A percentile compares a stretch with the other conserved stretches of the same genome.
These are phyloP conservation scores for Neelides folsomi DNA, from an alignment of 2,888 invertebrate genomes.

Conservation along the genomic window DNA sequence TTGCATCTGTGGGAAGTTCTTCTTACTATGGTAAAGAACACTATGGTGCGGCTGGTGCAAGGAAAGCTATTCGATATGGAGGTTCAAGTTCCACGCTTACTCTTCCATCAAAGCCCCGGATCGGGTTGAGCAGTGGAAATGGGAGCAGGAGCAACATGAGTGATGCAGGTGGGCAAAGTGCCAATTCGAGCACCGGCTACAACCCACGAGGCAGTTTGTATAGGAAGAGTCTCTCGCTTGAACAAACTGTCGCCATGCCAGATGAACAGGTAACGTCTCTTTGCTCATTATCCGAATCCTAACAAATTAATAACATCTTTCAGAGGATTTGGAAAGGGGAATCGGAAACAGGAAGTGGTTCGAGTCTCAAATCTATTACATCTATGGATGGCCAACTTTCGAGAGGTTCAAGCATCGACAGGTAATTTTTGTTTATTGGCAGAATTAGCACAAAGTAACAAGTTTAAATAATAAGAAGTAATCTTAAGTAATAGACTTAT, in stretches of 20 bases:
- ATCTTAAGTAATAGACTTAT: too few species aligned
- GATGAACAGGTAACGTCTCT: conserved; percentile 35
- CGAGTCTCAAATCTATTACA: conserved; percentile 57
- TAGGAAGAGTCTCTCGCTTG: conserved; percentile 57
- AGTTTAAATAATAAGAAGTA: too few species aligned
- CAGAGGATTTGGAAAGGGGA: conserved; percentile 69
- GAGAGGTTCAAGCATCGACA: conserved; percentile 65
- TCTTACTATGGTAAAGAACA: conserved; percentile 31
- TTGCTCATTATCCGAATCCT: neutral
- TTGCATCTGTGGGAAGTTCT: conserved; percentile 14
- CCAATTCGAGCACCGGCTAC: conserved; percentile 20
- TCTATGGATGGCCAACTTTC: conserved; percentile 49
- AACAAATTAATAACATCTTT: conserved; percentile 15
- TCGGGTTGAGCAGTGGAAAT: conserved; percentile 9
- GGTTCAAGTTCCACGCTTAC: conserved; percentile 24
- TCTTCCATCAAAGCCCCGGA: conserved; percentile 16
- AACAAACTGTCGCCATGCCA: conserved; percentile 47
- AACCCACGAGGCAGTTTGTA: conserved; percentile 42
- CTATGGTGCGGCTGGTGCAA: conserved; percentile 18
- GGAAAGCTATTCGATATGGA: conserved; percentile 10
- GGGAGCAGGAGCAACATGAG: conserved; percentile 27
- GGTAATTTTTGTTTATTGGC: conserved; percentile 57
- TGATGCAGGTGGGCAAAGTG: conserved; percentile 34
- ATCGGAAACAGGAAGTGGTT: conserved; percentile 58
- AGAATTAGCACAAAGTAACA: conserved; percentile 74